Conservation (phyloP, 2,888 invertebrate genomes). For the Meiosimyza decipiens region DNA sequence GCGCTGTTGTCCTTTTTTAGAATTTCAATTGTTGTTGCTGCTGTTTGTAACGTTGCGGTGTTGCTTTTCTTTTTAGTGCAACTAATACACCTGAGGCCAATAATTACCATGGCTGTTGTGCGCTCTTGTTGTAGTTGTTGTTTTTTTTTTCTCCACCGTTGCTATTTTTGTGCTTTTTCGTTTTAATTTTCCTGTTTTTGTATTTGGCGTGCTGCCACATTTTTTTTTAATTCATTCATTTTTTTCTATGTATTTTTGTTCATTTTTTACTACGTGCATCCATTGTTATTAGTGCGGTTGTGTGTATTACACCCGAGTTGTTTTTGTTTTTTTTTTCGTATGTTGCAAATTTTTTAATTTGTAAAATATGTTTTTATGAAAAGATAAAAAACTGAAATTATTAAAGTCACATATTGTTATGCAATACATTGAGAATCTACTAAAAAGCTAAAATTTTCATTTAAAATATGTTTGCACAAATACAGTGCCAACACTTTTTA, state of each 20-base stretch:
- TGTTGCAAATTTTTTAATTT: constrained; percentile 13
- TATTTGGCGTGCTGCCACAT: constrained; percentile 30
- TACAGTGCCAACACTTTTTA: too few species aligned
- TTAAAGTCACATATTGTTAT: background rate
- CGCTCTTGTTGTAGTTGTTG: background rate
- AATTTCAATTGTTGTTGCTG: background rate
- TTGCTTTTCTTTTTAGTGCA: constrained; percentile 33
- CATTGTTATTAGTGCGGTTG: constrained; percentile 6
- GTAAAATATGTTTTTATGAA: constrained; percentile 3
- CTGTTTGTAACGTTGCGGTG: background rate
- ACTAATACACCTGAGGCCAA: constrained; percentile 43
- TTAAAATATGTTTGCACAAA: too few species aligned
- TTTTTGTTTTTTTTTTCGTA: background rate
- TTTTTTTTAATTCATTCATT: background rate
- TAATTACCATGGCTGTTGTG: constrained; percentile 39
- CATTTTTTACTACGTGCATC: too few species aligned
- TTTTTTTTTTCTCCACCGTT: constrained; percentile 1
- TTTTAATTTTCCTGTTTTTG: constrained; percentile 41
- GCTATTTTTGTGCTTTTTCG: constrained; percentile 4
- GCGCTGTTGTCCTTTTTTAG: constrained; percentile 21
- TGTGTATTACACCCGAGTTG: background rate
- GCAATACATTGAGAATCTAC: background rate
- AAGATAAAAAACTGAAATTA: background rate
- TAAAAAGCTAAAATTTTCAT: background rate
- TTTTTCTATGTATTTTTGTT: too few species aligned